Base-by-base conservation (phyloP, 2,888 invertebrate genomes). In the Limenitis camilla region DNA sequence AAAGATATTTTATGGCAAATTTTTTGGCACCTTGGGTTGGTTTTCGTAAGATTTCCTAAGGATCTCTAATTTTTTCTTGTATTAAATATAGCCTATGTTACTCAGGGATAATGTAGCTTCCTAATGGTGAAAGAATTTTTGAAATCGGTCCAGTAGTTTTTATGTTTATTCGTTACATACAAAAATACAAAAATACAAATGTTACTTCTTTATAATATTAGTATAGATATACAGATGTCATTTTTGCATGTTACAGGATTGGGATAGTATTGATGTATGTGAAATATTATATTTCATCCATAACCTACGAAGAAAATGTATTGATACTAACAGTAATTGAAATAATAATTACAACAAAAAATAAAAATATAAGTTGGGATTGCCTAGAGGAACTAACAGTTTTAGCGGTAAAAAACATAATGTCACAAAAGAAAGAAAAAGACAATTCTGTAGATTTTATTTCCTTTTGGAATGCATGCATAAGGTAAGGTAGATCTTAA, bases 381-480 rank as follows among this genome's bases (percentile, higher is more conserved):
- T 47, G 59, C 31, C 67, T 78, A 46, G 71, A 74, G 58, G 69
- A 76, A 33, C 52, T 80, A 1, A 63, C 69, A 5, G 67, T 71
- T 48, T 44, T 66, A 19, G 64, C 71, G 6, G 58, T 83, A 42
- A 56, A 68, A 36, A 45, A 46, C 43, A 47, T 41, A n/a, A 30
- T 42, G 7, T 41, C 50, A 5, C 6, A 40, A 36, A 35, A 46
- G 1, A 43, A 53, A 33, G 35, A 39, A 5, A 40, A 33, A 6
- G 49, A 56, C 9, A 10, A 41, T 44, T 33, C 35, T 28, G 51
- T 59, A 19, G 33, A 44, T 41, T 40, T 56, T 39, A 31, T 60
- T 10, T 68, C 69, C 1, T 57, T 88, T 3, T 88, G 86, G 86
- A 85, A 79, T 63, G 71, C 77, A 6, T 81, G 80, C 66, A 74